phyloP scores from a whole-genome alignment of 2,113 vertebrate genomes.

The Cololabis saira region DNA sequence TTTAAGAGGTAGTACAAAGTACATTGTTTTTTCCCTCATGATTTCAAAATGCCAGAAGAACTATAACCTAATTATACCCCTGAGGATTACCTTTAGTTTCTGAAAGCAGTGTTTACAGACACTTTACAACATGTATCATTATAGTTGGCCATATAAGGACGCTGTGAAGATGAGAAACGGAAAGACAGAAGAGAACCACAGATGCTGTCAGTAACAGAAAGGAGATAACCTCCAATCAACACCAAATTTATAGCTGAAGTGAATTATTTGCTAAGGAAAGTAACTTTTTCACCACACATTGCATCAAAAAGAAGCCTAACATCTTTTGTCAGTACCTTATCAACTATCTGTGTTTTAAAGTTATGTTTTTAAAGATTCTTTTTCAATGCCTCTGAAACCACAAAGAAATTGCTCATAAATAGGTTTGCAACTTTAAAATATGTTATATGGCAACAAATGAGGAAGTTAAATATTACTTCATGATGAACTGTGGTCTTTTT shows the following conservation, averaged over 20 bases:
- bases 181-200: constrained; percentile 84
- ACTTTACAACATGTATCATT: constrained; percentile 91
- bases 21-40: constrained; percentile 78
- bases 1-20: constrained; percentile 70
- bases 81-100: constrained; percentile 75
- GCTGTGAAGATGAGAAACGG: constrained; percentile 84
- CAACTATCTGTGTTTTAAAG: too few relatives aligned
- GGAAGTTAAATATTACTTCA: too few relatives aligned
- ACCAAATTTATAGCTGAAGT: constrained; percentile 74
- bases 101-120: constrained; percentile 87
- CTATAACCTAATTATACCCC: constrained; percentile 86
- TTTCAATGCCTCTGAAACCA: neutral
- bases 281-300: constrained; percentile 9
- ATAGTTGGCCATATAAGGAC: constrained; percentile 88
- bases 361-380: too few relatives aligned
- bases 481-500: too few relatives aligned
- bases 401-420: too few relatives aligned
- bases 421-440: too few relatives aligned
- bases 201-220: constrained; percentile 79
- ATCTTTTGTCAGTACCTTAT: too few relatives aligned
- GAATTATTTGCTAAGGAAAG: constrained; percentile 6
- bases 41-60: constrained; percentile 81
- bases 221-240: constrained; percentile 74
- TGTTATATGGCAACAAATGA: too few relatives aligned
- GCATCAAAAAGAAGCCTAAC: too few relatives aligned